A percentile compares a stretch with the other conserved stretches of the same genome.
phyloP scores from a whole-genome alignment of 2,113 vertebrate species.

The Oxyura jamaicensis region DNA sequence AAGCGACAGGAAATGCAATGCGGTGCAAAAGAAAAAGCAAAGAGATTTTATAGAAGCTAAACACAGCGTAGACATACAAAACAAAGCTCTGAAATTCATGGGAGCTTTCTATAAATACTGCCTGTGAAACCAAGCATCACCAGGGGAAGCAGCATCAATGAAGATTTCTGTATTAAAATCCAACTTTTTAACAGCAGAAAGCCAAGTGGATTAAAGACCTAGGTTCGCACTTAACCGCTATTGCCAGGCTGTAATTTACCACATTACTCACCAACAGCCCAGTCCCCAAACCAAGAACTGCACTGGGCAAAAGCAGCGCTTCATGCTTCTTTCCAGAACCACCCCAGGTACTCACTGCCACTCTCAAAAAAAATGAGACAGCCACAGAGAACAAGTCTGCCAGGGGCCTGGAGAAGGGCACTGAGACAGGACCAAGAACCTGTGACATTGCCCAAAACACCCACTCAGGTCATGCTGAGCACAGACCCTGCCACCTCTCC shows the following conservation, averaged over 20 bases:
- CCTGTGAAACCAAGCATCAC: background rate
- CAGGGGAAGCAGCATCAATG: conserved; percentile 5
- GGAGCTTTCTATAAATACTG: conserved; percentile 24
- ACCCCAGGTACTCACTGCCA: background rate
- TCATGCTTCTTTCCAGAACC: background rate
- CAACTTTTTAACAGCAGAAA: conserved; percentile 40
- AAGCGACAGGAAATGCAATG: background rate
- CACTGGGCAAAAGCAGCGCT: background rate
- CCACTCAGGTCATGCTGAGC: background rate
- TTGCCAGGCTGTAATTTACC: conserved; percentile 6
- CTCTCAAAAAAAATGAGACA: background rate
- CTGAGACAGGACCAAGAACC: background rate
- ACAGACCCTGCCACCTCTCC: background rate
- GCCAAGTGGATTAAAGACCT: conserved; percentile 9
- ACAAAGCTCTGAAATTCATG: background rate
- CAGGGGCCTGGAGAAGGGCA: background rate
- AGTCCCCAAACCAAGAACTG: background rate
- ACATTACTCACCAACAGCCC: background rate
- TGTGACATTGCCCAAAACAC: background rate
- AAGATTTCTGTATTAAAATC: conserved; percentile 43
- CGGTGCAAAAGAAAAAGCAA: background rate
- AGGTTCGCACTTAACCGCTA: conserved; percentile 34
- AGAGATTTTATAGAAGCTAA: background rate
- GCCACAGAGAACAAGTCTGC: accelerated
- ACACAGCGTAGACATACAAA: background rate